Evolutionary conservation across 1,140 invertebrate genomes (phyloP).

Genomic region (Thalassaphorura encarpata): DNA sequence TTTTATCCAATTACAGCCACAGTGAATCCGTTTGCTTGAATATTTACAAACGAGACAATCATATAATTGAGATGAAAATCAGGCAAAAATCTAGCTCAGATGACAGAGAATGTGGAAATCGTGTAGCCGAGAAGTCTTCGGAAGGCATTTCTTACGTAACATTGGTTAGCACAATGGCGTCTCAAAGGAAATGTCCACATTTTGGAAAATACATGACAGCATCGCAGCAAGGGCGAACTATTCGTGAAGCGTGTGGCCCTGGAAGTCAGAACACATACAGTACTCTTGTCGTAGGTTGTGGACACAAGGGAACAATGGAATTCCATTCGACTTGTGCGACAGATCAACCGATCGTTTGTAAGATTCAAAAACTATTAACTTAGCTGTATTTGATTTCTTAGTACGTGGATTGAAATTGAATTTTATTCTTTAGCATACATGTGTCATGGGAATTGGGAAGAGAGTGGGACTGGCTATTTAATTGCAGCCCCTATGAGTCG

Average conservation of each 20-base stretch:
- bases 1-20: slow-evolving; percentile 38
- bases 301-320: slow-evolving; percentile 34
- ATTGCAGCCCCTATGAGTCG: slow-evolving; percentile 47
- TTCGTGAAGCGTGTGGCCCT: slow-evolving; percentile 17
- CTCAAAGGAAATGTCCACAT: slow-evolving; percentile 28
- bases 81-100: slow-evolving; percentile 18
- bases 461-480: slow-evolving; percentile 53
- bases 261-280: slow-evolving; percentile 12
- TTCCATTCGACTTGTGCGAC: slow-evolving; percentile 36
- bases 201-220: slow-evolving; percentile 32
- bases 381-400: neutral
- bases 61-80: slow-evolving; percentile 43
- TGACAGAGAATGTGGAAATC: slow-evolving; percentile 10
- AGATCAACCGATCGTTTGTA: slow-evolving; percentile 33
- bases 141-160: slow-evolving; percentile 29
- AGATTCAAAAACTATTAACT: slow-evolving; percentile 8
- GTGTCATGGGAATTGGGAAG: slow-evolving; percentile 56
- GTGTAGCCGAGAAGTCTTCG: slow-evolving; percentile 5
- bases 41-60: slow-evolving; percentile 44
- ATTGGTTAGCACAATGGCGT: slow-evolving; percentile 28
- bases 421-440: slow-evolving; percentile 46
- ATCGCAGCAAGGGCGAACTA: slow-evolving; percentile 6
- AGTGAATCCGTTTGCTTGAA: slow-evolving; percentile 48
- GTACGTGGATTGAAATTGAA: neutral
- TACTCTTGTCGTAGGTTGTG: slow-evolving; percentile 33